These are phyloP conservation scores for Plagodis pulveraria DNA, from an alignment of 2,888 invertebrate species.

Conservation along the genomic window DNA sequence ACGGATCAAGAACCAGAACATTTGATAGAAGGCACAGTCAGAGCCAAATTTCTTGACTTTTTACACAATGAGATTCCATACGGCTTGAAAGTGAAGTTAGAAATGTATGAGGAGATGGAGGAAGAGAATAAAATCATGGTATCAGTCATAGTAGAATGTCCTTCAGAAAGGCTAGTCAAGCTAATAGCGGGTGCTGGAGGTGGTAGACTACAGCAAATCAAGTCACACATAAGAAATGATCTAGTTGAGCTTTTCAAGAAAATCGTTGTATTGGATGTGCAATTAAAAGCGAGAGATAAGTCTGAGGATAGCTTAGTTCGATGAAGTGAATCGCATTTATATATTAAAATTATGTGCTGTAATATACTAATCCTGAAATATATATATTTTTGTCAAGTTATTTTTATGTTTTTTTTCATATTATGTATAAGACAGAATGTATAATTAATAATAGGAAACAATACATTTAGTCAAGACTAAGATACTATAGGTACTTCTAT, in stretches of 20 bases:
- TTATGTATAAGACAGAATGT: too few species aligned
- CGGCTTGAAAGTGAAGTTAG: conserved; percentile 86
- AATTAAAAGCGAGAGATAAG: conserved; percentile 49
- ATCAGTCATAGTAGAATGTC: conserved; percentile 87
- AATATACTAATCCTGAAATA: too few species aligned
- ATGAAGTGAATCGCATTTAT: not conserved
- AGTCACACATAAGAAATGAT: conserved; percentile 86
- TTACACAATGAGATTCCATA: conserved; percentile 96
- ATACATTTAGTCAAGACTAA: too few species aligned
- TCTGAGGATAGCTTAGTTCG: conserved; percentile 17
- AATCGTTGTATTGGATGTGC: conserved; percentile 74
- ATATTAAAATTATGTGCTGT: too few species aligned
- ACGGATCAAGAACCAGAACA: conserved; percentile 90
- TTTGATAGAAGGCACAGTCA: conserved; percentile 90
- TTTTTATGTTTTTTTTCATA: too few species aligned
- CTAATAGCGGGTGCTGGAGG: conserved; percentile 89
- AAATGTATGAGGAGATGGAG: conserved; percentile 86
- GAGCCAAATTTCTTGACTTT: conserved; percentile 93
- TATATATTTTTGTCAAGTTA: too few species aligned
- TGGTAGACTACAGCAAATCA: conserved; percentile 89
- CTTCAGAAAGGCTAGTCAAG: conserved; percentile 85
- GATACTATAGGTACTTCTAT: too few species aligned
- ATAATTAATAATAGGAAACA: too few species aligned
- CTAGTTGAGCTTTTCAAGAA: conserved; percentile 87
- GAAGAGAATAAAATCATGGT: conserved; percentile 75